Evolutionary conservation across 2,888 invertebrate species (phyloP).

Genomic region (Germaria angustata): DNA sequence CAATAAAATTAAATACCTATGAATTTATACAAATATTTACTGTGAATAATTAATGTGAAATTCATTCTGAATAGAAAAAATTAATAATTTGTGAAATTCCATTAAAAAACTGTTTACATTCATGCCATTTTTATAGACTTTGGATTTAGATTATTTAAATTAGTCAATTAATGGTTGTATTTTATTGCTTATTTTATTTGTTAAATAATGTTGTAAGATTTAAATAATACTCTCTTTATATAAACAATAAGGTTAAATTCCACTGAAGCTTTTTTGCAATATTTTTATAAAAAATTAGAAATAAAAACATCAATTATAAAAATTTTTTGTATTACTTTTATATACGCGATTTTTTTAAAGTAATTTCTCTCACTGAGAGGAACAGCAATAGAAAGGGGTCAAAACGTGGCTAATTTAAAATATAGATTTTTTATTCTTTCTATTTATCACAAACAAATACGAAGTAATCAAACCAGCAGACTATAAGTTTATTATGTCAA

Average conservation of each 20-base stretch:
- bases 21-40: neutral
- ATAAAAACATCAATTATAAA: neutral
- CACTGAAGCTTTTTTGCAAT: constrained; percentile 13
- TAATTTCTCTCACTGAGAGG: too few relatives aligned
- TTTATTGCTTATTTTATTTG: neutral
- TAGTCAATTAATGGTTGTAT: constrained; percentile 38
- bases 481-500: too few relatives aligned
- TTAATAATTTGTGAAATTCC: constrained; percentile 16
- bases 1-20: neutral
- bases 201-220: constrained; percentile 14
- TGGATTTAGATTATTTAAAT: neutral
- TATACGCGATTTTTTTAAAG: too few relatives aligned
- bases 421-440: too few relatives aligned
- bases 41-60: constrained; percentile 3
- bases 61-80: neutral
- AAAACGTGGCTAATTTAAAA: too few relatives aligned
- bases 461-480: too few relatives aligned
- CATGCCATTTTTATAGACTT: constrained; percentile 1
- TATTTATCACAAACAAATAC: too few relatives aligned
- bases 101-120: constrained; percentile 21
- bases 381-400: too few relatives aligned
- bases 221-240: neutral
- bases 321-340: too few relatives aligned
- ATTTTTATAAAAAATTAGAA: neutral
- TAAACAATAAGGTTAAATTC: constrained; percentile 18